Base-by-base conservation (phyloP, 1,140 invertebrate species). In the Choristoneura fumiferana region DNA sequence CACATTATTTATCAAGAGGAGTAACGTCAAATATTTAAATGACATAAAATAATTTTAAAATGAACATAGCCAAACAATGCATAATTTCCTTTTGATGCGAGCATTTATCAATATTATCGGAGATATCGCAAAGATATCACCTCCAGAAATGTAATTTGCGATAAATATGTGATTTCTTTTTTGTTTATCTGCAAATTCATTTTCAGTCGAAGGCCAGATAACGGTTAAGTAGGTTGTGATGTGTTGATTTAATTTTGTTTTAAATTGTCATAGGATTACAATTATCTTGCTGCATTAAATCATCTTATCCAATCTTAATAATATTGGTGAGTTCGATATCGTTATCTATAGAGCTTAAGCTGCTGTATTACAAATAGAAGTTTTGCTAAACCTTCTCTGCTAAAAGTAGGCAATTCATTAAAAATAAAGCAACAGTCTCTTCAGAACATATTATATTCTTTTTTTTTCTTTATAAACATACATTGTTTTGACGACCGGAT, bases 181-280 rank as follows among this genome's bases (percentile, higher is more conserved):
- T 68, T 55, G 63, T 69, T 79, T 83, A 84, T 86, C 78, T 65
- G 62, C 57, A 74, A 84, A 57, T 57, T 76, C 66, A 77, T 73
- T 78, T 83, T 85, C 79, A 86, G 84, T 87, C 80, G 78, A 86
- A 86, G 34, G 73, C 54, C 55, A 76, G 84, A 88, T 88, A 84
- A 81, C 72, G 69, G 63, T 43, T 62, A 69, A 57, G 70, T 56
- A 70, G 80, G 83, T 86, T 78, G 84, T 87, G 67, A 78, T 78
- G 68, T 60, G 67, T 67, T 54, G 54, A 36, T 62, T 40, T 57
- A 36, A 58, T 40, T 62, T 40, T 55, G 39, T 45, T 54, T 59
- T 22, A 54, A 64, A 61, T 71, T 69, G 65, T 73, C 69, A 37
- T 61, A 39, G 54, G 14, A 57, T 57, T 34, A 65, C 64, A 71